Evolutionary conservation across 1,140 invertebrate genomes (phyloP), one percentile per base, ranked within the genome.

Genomic region (Latrodectus geometricus): DNA sequence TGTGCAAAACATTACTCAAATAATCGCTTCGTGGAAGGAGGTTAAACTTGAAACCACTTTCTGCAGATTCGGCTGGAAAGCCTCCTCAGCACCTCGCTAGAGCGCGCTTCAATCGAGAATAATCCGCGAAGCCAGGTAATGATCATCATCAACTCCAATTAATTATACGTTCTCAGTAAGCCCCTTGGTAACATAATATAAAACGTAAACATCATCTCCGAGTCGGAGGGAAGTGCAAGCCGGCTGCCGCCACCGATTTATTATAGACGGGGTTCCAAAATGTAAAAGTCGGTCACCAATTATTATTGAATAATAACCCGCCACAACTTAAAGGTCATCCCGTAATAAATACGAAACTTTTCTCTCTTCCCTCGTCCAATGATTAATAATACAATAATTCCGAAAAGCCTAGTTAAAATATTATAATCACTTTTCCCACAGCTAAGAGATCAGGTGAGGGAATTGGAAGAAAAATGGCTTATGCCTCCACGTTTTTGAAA

Each of bases 311-410:
- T 77, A 77, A 86, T 77, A 77, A 56, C 83, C 83, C 50, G 17
- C 49, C 15, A 48, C 61, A 65, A 61, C 75, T 86, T 77, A 77
- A 86, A 86, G 83, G 83, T 86, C 83, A 86, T 77, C 66, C 17
- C 15, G 68, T 86, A 86, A 86, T 86, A 86, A 86, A 86, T 86
- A 86, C 74, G 75, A 78, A 86, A 86, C 83, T 86, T 86, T 86
- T 86, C 83, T 78, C 83, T 72, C 61, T 20, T n/a, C 11, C 54
- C 14, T 35, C 61, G 54, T 68, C 50, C 9, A 35, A 66, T 86
- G 49, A 86, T 86, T 86, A 86, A 86, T 86, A 86, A 77, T 86
- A 77, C 17, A 86, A 66, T 61, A 21, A 77, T 76, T 84, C 73
- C 20, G 20, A 68, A 69, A 21, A 75, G 73, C 17, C 66, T 21